Conservation (phyloP, 37 sponge, comb jelly and placozoan species). For the Dysidea cf. avara region DNA sequence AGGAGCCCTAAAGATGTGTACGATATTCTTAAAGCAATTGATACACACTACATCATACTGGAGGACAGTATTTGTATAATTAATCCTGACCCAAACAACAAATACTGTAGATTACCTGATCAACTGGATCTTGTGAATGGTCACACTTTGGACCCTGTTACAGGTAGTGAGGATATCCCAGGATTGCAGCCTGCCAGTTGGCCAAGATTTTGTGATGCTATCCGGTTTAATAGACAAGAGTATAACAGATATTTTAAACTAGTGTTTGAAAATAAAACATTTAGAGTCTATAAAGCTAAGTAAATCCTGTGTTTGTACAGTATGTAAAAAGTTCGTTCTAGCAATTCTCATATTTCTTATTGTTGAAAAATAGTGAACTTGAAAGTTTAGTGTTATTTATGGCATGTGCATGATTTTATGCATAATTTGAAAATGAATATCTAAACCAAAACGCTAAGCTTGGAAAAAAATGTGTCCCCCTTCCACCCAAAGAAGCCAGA, state of each 20-base stretch:
- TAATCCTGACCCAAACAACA: neutral
- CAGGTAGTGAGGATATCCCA: too few species aligned
- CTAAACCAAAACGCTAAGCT: too few species aligned
- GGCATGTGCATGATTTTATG: too few species aligned
- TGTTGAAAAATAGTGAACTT: too few species aligned
- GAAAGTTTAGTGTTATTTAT: too few species aligned
- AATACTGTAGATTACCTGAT: constrained; percentile 38
- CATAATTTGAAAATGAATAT: too few species aligned
- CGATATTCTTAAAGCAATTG: neutral
- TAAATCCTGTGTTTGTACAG: too few species aligned
- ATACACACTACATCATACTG: constrained; percentile 45
- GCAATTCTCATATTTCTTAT: too few species aligned
- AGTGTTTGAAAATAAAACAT: constrained; percentile 23
- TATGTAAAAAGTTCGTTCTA: too few species aligned
- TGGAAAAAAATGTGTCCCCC: too few species aligned
- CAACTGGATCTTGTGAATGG: constrained; percentile 27
- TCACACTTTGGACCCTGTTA: neutral
- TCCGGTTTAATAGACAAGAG: constrained; percentile 3
- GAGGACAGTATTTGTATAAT: constrained; percentile 39
- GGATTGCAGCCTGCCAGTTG: neutral
- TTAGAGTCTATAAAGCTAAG: constrained; percentile 20
- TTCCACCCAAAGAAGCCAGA: too few species aligned
- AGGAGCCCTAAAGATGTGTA: constrained; percentile 12
- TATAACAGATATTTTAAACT: constrained; percentile 1
- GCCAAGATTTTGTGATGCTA: constrained; percentile 40